Conservation (phyloP, 2,113 vertebrate species). For the Chloropsis hardwickii region DNA sequence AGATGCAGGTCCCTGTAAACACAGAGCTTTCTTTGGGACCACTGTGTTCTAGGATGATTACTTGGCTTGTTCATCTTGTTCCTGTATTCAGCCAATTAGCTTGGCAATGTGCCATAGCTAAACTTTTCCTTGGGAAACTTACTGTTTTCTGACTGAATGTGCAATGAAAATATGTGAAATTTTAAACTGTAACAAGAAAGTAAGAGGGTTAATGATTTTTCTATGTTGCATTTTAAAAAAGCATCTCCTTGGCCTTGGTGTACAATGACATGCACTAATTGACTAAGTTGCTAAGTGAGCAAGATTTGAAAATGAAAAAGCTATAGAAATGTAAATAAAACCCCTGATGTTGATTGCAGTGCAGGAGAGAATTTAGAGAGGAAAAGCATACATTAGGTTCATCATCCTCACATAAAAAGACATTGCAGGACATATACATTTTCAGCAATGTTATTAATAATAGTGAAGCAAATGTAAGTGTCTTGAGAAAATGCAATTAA, state of each 20-base stretch:
- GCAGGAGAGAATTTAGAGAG: neutral
- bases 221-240: neutral
- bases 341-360: neutral
- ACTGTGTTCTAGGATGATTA: conserved; percentile 25
- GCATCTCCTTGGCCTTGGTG: neutral
- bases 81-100: neutral
- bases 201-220: neutral
- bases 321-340: neutral
- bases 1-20: conserved; percentile 23
- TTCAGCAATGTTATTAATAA: neutral
- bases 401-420: neutral
- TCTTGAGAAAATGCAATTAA: neutral
- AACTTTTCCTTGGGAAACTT: neutral
- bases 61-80: conserved; percentile 13
- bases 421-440: neutral
- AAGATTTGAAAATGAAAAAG: neutral
- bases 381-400: neutral
- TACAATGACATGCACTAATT: neutral
- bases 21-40: neutral
- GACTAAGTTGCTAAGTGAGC: neutral
- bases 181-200: neutral
- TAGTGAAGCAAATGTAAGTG: neutral
- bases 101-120: neutral
- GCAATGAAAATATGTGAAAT: neutral
- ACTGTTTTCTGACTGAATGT: neutral